phyloP scores from a whole-genome alignment of 2,797 vertebrate genomes.

The Tamandua tetradactyla region DNA sequence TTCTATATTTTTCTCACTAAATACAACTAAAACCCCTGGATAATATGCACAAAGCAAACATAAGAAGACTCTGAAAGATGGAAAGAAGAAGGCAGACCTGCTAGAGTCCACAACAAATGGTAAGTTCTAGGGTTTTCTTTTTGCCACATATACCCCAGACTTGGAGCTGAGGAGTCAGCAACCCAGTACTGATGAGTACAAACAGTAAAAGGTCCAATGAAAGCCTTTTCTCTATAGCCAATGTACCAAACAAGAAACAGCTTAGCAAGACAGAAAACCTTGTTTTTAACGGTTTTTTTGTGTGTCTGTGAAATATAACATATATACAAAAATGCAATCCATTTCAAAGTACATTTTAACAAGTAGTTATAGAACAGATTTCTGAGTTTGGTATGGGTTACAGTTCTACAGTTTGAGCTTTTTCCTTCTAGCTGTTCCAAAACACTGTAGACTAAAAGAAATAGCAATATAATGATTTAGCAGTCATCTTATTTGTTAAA shows the following conservation, averaged over 20 bases:
- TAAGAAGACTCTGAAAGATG: not conserved
- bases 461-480: too few species aligned
- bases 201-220: not conserved
- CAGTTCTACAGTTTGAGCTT: too few species aligned
- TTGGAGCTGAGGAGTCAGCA: not conserved
- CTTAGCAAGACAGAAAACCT: conserved; percentile 14
- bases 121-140: not conserved
- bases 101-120: not conserved
- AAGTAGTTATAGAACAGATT: too few species aligned
- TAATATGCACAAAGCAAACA: not conserved
- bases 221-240: not conserved
- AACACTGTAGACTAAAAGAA: too few species aligned
- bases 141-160: not conserved
- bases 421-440: too few species aligned
- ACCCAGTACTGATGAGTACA: not conserved
- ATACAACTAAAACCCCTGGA: not conserved
- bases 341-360: too few species aligned
- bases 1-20: not conserved
- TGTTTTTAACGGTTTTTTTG: too few species aligned
- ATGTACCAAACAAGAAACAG: not conserved
- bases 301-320: too few species aligned
- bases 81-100: not conserved
- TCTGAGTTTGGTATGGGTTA: too few species aligned
- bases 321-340: too few species aligned
- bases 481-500: too few species aligned